A percentile compares a stretch with the other conserved stretches of the same genome.
Conservation (phyloP, 2,888 invertebrate species). For the Lamellibrachia satsuma region DNA sequence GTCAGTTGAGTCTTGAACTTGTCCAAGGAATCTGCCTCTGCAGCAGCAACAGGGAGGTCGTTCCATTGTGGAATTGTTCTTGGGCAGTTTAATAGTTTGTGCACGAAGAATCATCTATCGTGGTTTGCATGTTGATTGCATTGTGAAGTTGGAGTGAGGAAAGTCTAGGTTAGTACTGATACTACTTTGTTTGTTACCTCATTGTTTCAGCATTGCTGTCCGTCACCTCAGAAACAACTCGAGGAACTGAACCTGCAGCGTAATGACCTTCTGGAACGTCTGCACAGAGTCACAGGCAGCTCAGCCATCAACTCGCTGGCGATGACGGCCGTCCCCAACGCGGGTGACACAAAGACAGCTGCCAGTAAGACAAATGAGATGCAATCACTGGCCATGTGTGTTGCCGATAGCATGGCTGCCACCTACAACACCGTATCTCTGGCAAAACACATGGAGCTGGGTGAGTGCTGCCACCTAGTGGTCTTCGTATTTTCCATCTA, state of each 20-base stretch:
- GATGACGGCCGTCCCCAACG: neutral
- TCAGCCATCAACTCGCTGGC: neutral
- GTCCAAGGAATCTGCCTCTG: too few relatives aligned
- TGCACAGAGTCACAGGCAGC: conserved; percentile 27
- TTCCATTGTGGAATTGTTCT: too few relatives aligned
- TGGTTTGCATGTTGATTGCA: too few relatives aligned
- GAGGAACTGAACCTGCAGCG: conserved; percentile 31
- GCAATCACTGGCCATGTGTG: conserved; percentile 17
- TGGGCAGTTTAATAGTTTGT: too few relatives aligned
- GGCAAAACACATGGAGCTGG: conserved; percentile 9
- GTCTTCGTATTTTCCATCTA: too few relatives aligned
- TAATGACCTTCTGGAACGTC: conserved; percentile 28
- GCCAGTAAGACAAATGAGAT: neutral
- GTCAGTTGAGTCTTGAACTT: too few relatives aligned
- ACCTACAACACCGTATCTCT: conserved; percentile 24
- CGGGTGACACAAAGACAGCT: neutral
- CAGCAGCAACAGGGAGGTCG: too few relatives aligned
- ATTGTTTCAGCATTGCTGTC: neutral
- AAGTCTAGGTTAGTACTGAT: too few relatives aligned
- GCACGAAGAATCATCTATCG: too few relatives aligned
- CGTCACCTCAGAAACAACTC: conserved; percentile 27
- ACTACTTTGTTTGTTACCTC: neutral
- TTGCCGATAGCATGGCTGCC: conserved; percentile 31
- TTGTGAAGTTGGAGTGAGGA: too few relatives aligned
- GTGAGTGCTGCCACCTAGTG: conserved; percentile 17